Conservation (phyloP, 2,797 vertebrate genomes). For the Lagodon rhomboides region DNA sequence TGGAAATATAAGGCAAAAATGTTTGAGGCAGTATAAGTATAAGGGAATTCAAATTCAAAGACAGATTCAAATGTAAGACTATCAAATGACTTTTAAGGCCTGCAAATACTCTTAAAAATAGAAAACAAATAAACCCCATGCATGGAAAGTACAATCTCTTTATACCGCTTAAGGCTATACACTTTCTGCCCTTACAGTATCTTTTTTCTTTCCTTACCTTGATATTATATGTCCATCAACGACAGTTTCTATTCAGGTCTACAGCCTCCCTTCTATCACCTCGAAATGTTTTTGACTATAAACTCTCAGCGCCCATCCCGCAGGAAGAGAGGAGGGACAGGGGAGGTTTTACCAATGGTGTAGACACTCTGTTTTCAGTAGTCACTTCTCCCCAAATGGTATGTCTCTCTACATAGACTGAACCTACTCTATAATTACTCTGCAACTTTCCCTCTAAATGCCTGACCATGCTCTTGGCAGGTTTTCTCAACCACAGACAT, state of each 20-base stretch:
- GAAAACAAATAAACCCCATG: background rate
- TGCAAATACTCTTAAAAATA: no score
- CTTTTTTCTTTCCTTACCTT: conserved; percentile 66
- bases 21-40: no score
- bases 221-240: conserved; percentile 32
- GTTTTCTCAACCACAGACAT: conserved; percentile 65
- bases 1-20: no score
- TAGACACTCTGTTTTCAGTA: conserved; percentile 75
- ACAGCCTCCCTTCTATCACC: conserved; percentile 46
- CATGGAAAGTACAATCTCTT: background rate
- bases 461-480: conserved; percentile 72
- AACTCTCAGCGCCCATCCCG: conserved; percentile 71
- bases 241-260: conserved; percentile 36
- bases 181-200: background rate
- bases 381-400: conserved; percentile 78
- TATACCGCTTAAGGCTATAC: background rate
- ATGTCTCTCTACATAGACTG: conserved; percentile 72
- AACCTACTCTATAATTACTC: conserved; percentile 82
- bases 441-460: conserved; percentile 73
- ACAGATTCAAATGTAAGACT: no score
- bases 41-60: no score
- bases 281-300: conserved; percentile 69
- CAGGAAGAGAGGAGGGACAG: conserved; percentile 79
- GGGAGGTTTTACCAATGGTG: conserved; percentile 74
- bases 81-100: no score